Evolutionary conservation across 2,113 vertebrate species (phyloP).

Genomic region (Hylia prasina): DNA sequence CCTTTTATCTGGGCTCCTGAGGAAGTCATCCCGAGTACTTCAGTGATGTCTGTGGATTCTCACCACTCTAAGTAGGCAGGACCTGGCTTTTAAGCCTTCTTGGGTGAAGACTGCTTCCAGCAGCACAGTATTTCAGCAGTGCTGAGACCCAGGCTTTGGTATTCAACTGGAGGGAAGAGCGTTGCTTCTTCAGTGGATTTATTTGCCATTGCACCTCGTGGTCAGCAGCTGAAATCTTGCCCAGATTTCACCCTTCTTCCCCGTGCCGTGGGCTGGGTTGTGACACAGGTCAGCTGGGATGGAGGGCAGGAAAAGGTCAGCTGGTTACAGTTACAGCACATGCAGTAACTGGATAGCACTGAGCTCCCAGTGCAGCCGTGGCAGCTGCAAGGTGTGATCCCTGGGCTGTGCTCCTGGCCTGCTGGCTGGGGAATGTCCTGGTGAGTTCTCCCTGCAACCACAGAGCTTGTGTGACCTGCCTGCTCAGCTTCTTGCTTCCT

Average conservation of each 20-base stretch:
- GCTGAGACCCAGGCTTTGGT: neutral
- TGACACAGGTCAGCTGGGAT: neutral
- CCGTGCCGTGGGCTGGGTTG: neutral
- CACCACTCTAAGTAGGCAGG: neutral
- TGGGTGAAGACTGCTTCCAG: neutral
- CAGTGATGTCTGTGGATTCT: neutral
- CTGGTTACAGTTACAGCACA: slow-evolving; percentile 7
- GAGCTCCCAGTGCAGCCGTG: neutral
- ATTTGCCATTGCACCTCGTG: neutral
- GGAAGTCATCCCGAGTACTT: neutral
- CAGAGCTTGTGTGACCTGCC: neutral
- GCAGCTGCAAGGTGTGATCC: neutral
- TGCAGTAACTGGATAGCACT: slow-evolving; percentile 38
- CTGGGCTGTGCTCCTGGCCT: neutral
- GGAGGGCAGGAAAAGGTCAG: slow-evolving; percentile 38
- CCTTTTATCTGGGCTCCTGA: neutral
- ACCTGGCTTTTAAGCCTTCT: neutral
- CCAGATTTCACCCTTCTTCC: neutral
- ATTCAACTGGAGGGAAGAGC: neutral
- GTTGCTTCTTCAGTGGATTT: neutral
- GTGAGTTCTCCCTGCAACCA: neutral
- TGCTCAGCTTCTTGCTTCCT: neutral
- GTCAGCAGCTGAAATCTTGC: neutral
- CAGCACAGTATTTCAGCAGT: neutral
- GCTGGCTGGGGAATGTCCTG: neutral